A percentile compares a stretch with the other conserved stretches of the same genome.
These are phyloP conservation scores for Dorcus parallelipipedus DNA, from an alignment of 2,888 invertebrate species.

Conservation along the genomic window DNA sequence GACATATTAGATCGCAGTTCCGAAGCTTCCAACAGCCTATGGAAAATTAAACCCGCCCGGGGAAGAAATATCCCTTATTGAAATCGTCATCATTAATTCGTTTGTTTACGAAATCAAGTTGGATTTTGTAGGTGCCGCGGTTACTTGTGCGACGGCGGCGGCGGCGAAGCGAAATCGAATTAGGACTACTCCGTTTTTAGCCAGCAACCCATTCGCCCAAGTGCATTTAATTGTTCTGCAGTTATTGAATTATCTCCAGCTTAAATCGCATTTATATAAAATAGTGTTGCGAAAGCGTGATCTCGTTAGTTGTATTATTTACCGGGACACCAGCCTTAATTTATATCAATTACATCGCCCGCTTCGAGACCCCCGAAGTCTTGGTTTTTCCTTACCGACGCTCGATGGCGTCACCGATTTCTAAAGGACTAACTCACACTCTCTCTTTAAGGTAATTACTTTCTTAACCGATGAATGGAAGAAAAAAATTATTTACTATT, in stretches of 20 bases:
- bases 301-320: conserved; percentile 45
- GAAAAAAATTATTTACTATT: too few species aligned
- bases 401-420: not conserved
- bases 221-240: conserved; percentile 42
- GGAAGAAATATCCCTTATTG: too few species aligned
- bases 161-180: conserved; percentile 21
- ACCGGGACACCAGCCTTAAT: conserved; percentile 43
- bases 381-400: conserved; percentile 10
- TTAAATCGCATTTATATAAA: conserved; percentile 37
- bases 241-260: conserved; percentile 37
- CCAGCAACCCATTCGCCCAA: conserved; percentile 34
- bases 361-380: conserved; percentile 13
- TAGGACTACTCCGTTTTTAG: conserved; percentile 32
- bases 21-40: too few species aligned
- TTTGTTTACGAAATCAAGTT: not conserved
- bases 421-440: too few species aligned
- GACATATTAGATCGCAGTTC: too few species aligned
- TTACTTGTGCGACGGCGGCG: conserved; percentile 4
- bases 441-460: too few species aligned
- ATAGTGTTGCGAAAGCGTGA: conserved; percentile 35
- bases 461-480: too few species aligned
- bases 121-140: not conserved
- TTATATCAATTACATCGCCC: conserved; percentile 43
- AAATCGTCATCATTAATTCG: too few species aligned
- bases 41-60: too few species aligned